Evolutionary conservation across 2,797 vertebrate species (phyloP).

Genomic region (Falco concolor): DNA sequence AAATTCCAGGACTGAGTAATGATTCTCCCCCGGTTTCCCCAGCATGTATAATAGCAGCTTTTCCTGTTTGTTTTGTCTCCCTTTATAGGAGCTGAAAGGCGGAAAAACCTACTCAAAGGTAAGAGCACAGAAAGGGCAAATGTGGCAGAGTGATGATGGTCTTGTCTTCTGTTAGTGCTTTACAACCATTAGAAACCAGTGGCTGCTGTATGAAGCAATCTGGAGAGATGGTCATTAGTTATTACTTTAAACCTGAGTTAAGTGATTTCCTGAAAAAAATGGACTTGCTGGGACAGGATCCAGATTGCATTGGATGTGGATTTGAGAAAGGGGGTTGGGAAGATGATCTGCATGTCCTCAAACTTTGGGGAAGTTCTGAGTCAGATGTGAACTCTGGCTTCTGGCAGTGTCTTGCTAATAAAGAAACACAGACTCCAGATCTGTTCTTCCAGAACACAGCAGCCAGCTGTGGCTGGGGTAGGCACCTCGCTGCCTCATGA

Average conservation of each 20-base stretch:
- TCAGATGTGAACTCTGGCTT: slow-evolving; percentile 61
- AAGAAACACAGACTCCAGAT: neutral
- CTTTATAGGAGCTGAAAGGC: slow-evolving; percentile 93
- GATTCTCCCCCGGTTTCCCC: neutral
- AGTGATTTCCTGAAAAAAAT: neutral
- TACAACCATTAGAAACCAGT: neutral
- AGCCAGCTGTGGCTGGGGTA: neutral
- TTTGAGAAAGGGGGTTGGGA: slow-evolving; percentile 29
- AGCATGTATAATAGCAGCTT: slow-evolving; percentile 16
- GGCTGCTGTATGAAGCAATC: neutral
- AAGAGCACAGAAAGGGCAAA: slow-evolving; percentile 64
- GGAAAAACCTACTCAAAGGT: slow-evolving; percentile 96
- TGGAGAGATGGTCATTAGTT: neutral
- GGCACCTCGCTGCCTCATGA: neutral
- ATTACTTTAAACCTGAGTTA: neutral
- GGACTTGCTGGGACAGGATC: neutral
- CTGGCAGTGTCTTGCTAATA: neutral
- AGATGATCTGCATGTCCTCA: slow-evolving; percentile 44
- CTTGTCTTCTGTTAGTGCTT: neutral
- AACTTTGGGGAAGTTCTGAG: slow-evolving; percentile 65
- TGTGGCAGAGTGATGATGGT: neutral
- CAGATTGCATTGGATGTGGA: slow-evolving; percentile 35
- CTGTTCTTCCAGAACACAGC: neutral
- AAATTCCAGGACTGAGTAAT: neutral
- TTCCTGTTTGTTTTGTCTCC: slow-evolving; percentile 75